Evolutionary conservation across 2,113 vertebrate species (phyloP).

Genomic region (Empidonax traillii): DNA sequence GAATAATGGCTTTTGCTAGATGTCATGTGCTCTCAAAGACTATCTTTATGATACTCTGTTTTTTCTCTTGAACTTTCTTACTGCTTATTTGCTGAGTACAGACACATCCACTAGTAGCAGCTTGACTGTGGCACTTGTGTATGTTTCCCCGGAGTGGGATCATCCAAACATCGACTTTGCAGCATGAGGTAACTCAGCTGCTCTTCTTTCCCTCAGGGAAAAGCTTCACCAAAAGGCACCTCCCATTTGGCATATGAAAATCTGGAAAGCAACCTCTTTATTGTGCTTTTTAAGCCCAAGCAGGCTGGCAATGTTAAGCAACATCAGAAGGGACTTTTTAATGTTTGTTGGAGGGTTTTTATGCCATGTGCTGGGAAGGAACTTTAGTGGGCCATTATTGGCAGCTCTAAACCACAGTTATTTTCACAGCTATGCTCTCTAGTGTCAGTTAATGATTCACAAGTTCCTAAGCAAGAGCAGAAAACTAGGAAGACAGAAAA

Average conservation of each 20-base stretch:
- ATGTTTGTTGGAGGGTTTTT: conserved; percentile 23
- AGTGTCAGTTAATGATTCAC: conserved; percentile 69
- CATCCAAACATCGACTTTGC: conserved; percentile 47
- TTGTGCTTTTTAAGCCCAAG: conserved; percentile 31
- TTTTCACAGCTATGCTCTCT: conserved; percentile 67
- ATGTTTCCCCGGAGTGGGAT: conserved; percentile 62
- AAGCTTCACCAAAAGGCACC: conserved; percentile 37
- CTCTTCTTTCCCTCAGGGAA: conserved; percentile 51
- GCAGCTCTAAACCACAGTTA: conserved; percentile 65
- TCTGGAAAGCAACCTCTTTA: conserved; percentile 54
- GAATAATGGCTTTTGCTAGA: conserved; percentile 11
- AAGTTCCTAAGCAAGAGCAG: conserved; percentile 60
- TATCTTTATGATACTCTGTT: conserved; percentile 28
- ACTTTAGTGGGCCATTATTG: conserved; percentile 57
- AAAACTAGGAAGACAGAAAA: conserved; percentile 27
- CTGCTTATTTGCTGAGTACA: conserved; percentile 33
- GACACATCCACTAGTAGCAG: conserved; percentile 67
- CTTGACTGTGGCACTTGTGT: conserved; percentile 71
- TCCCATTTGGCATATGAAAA: conserved; percentile 58
- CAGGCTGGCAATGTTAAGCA: conserved; percentile 36
- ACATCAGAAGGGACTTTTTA: conserved; percentile 43
- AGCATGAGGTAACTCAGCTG: conserved; percentile 21
- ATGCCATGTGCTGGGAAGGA: conserved; percentile 55
- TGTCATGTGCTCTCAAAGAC: conserved; percentile 48
- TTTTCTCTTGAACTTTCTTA: conserved; percentile 59